Evolutionary conservation across 2,888 invertebrate genomes (phyloP).

Genomic region (Chrysodeixis includens): DNA sequence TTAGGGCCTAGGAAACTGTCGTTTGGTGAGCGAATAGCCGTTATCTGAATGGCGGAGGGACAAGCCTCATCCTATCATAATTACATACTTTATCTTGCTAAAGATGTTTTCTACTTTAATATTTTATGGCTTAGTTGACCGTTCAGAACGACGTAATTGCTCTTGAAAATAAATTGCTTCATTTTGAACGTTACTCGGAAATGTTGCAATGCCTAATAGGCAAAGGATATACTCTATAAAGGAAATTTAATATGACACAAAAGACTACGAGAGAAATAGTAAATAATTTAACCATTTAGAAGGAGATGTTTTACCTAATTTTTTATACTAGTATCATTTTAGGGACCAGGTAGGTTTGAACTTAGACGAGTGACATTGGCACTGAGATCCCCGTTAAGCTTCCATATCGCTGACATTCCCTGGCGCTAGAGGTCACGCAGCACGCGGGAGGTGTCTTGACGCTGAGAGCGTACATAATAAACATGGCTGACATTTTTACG

Average conservation of each 20-base stretch:
- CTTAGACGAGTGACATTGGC: not conserved
- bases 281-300: too few species aligned
- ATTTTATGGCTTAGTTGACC: conserved; percentile 17
- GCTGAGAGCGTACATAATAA: conserved; percentile 28
- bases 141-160: not conserved
- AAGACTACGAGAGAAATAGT: too few species aligned
- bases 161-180: conserved; percentile 6
- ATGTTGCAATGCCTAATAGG: not conserved
- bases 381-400: not conserved
- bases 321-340: too few species aligned
- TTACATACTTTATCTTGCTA: conserved; percentile 39
- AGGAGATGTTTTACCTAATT: too few species aligned
- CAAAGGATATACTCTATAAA: not conserved
- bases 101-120: conserved; percentile 39
- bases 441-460: conserved; percentile 21
- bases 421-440: conserved; percentile 5
- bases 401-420: conserved; percentile 36
- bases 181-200: not conserved
- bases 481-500: conserved; percentile 65
- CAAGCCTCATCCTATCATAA: conserved; percentile 52
- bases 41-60: conserved; percentile 46
- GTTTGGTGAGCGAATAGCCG: conserved; percentile 37
- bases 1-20: conserved; percentile 37
- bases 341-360: not conserved
- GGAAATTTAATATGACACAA: not conserved